These are phyloP conservation scores for Yoshiicerus persimilis DNA, from an alignment of 1,140 invertebrate species.

Conservation along the genomic window DNA sequence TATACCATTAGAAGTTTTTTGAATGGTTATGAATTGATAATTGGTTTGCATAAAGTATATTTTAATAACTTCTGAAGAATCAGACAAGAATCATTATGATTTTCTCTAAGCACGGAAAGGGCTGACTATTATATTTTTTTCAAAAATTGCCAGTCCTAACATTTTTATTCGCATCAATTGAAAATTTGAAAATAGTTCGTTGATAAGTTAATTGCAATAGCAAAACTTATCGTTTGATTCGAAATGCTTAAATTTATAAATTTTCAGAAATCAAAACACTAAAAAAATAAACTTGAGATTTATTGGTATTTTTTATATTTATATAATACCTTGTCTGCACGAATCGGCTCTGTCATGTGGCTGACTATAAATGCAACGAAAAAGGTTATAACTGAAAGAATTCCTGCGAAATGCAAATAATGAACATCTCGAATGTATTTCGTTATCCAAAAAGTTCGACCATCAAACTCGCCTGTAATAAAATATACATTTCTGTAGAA, in stretches of 20 bases:
- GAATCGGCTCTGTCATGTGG: constrained; percentile 55
- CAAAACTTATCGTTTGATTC: too few relatives aligned
- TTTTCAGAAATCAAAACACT: background rate
- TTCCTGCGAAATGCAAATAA: constrained; percentile 58
- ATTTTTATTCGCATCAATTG: too few relatives aligned
- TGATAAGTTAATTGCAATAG: too few relatives aligned
- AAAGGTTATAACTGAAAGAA: constrained; percentile 55
- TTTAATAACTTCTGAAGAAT: background rate
- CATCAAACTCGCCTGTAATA: background rate
- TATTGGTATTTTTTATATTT: too few relatives aligned
- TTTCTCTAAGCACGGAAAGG: too few relatives aligned
- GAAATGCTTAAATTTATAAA: background rate
- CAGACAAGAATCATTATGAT: too few relatives aligned
- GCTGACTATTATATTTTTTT: too few relatives aligned
- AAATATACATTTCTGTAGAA: background rate
- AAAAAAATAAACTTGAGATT: background rate
- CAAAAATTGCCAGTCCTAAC: too few relatives aligned
- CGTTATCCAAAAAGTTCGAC: constrained; percentile 52
- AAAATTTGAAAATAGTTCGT: too few relatives aligned
- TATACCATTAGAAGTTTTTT: too few relatives aligned
- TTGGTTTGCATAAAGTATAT: too few relatives aligned
- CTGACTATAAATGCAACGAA: constrained; percentile 54
- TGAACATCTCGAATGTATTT: constrained; percentile 56
- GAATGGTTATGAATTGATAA: too few relatives aligned
- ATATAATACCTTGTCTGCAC: constrained; percentile 52